Base-by-base conservation (phyloP, 2,888 invertebrate species). In the Andrena camellia region DNA sequence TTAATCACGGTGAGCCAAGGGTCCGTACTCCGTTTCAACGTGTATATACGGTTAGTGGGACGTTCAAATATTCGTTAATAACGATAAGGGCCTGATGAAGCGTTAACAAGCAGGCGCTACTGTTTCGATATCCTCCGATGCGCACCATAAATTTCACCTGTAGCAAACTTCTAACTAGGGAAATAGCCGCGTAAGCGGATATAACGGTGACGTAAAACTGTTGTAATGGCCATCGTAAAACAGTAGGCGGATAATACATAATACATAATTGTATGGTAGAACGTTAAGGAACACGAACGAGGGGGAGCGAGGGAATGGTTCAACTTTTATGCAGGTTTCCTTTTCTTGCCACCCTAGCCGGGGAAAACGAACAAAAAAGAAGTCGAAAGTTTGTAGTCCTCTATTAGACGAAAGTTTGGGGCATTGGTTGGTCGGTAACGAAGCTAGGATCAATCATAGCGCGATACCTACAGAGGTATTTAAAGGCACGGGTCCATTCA, bases 101-200 rank as follows among this genome's bases (percentile, higher is more conserved):
- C 68, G 68, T 35, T 78, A 74, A 78, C 78, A 67, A 74, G 60
- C 17, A 66, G 17, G n/a, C n/a, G 67, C n/a, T 62, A 60, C 60
- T 63, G 29, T 69, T 66, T 67, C 80, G 50, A 67, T 60, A 48
- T 69, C 57, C 54, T 26, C 33, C 75, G 60, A 59, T n/a, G 63
- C 29, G 8, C 33, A 26, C 13, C 26, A 35, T 67, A 67, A 71
- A 77, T 78, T 67, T 71, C 54, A 73, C 42, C 64, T 31, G 33
- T 57, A 10, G 42, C 3, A 54, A 70, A 66, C 42, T 74, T 71
- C 42, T 35, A 71, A 70, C 60, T 33, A 82, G 13, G 66, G 31
- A 50, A 70, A 71, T 63, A 70, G 42, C 54, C 48, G 52, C 35
- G 60, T 54, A 59, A 69, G 50, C 67, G 67, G 42, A 42, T 42